Conservation (phyloP, 2,113 vertebrate genomes). For the Dunckerocampus dactyliophorus region DNA sequence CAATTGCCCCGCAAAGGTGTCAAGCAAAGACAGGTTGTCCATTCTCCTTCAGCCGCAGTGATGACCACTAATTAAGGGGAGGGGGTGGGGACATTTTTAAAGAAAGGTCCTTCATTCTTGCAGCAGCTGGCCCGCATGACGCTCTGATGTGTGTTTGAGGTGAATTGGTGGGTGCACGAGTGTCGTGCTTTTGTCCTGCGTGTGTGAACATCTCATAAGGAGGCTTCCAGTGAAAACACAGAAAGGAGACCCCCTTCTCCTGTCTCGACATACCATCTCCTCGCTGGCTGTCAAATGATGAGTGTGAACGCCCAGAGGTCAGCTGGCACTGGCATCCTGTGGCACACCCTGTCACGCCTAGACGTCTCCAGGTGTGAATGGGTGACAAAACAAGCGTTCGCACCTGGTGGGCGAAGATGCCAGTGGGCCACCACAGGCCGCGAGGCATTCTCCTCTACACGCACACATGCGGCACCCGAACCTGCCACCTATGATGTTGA, state of each 20-base stretch:
- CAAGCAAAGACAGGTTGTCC: slow-evolving; percentile 66
- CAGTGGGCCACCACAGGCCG: slow-evolving; percentile 72
- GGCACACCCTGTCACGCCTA: slow-evolving; percentile 53
- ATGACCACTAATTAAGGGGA: slow-evolving; percentile 70
- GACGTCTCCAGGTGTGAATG: slow-evolving; percentile 48
- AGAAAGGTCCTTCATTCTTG: slow-evolving; percentile 63
- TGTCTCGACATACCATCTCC: slow-evolving; percentile 44
- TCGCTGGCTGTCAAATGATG: slow-evolving; percentile 11
- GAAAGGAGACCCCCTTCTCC: slow-evolving; percentile 46
- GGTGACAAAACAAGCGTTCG: slow-evolving; percentile 47
- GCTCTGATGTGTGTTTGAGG: slow-evolving; percentile 16
- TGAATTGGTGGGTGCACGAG: slow-evolving; percentile 27
- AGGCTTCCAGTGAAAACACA: slow-evolving; percentile 42
- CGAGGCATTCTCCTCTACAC: slow-evolving; percentile 72
- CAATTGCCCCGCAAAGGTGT: slow-evolving; percentile 74
- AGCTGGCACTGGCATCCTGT: slow-evolving; percentile 39
- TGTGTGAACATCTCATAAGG: slow-evolving; percentile 28
- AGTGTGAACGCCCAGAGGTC: slow-evolving; percentile 40
- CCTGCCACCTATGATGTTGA: no score
- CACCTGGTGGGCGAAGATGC: slow-evolving; percentile 78
- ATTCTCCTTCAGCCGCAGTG: slow-evolving; percentile 65
- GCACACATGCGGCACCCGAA: background rate
- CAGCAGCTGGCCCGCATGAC: slow-evolving; percentile 58
- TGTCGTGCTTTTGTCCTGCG: slow-evolving; percentile 38
- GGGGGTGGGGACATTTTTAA: slow-evolving; percentile 46